Conservation (phyloP, 2,797 vertebrate genomes). For the Anolis apletophallus region DNA sequence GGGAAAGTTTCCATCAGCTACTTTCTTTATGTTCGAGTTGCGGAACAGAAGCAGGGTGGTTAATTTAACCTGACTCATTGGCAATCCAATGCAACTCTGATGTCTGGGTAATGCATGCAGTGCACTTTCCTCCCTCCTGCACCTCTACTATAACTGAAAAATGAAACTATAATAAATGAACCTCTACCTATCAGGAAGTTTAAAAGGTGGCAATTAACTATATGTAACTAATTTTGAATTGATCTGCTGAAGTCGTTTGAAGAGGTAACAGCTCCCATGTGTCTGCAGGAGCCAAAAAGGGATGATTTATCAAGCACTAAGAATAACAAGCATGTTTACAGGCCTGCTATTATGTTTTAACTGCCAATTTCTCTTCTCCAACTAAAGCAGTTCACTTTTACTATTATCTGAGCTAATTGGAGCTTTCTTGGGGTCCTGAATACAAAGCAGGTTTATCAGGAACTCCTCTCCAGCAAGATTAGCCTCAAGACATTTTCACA, state of each 20-base stretch:
- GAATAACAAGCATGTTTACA: constrained; percentile 72
- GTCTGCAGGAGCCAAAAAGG: constrained; percentile 61
- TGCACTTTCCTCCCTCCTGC: background rate
- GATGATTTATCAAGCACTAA: constrained; percentile 71
- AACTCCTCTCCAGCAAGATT: constrained; percentile 31
- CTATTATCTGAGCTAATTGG: constrained; percentile 72
- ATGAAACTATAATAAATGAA: constrained; percentile 29
- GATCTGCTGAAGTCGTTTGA: constrained; percentile 50
- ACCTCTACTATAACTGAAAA: background rate
- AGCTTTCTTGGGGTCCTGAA: constrained; percentile 60
- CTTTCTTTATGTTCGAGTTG: background rate
- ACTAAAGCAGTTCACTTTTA: constrained; percentile 69
- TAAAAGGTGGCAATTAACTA: constrained; percentile 39
- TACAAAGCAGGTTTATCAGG: constrained; percentile 52
- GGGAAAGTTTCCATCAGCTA: background rate
- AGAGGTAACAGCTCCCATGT: constrained; percentile 37
- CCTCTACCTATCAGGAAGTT: background rate
- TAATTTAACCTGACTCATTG: background rate
- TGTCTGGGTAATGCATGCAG: background rate
- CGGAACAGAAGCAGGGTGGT: background rate
- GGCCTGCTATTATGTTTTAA: constrained; percentile 69
- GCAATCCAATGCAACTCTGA: background rate
- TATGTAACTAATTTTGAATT: constrained; percentile 45
- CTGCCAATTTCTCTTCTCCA: constrained; percentile 69
- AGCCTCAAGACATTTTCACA: background rate